Conservation (phyloP, 2,888 invertebrate genomes). For the Diploptera punctata region DNA sequence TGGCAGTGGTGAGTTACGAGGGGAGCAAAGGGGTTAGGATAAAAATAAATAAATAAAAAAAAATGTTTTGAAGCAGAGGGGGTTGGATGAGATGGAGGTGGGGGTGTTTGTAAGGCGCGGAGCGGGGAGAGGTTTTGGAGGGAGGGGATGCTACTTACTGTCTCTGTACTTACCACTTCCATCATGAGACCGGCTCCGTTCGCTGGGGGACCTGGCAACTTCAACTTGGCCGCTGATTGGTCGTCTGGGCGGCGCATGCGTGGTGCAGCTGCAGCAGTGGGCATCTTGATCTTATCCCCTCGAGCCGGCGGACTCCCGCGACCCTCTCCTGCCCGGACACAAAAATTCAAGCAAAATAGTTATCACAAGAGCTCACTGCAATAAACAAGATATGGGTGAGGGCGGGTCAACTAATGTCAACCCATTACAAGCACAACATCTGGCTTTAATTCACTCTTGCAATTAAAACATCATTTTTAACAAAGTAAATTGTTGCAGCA, state of each 20-base stretch:
- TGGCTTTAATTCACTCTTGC: too few species aligned
- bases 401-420: too few species aligned
- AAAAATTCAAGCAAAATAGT: constrained; percentile 23
- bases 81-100: constrained; percentile 24
- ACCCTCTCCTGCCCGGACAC: constrained; percentile 36
- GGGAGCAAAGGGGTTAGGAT: constrained; percentile 5
- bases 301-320: constrained; percentile 37
- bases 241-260: constrained; percentile 39
- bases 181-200: constrained; percentile 41
- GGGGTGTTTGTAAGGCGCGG: constrained; percentile 7
- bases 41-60: constrained; percentile 11
- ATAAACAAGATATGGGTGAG: background rate
- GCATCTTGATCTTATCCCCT: constrained; percentile 39
- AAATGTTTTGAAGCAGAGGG: constrained; percentile 9
- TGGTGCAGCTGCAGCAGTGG: constrained; percentile 35
- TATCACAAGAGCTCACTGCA: constrained; percentile 21
- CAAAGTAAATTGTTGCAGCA: too few species aligned
- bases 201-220: constrained; percentile 38
- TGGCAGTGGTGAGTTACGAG: background rate
- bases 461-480: too few species aligned
- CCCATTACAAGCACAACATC: too few species aligned
- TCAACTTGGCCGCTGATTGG: constrained; percentile 40
- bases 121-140: constrained; percentile 17
- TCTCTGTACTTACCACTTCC: constrained; percentile 43
- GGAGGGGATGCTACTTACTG: constrained; percentile 36